These are phyloP conservation scores for Echinops telfairi DNA, from an alignment of 2,113 vertebrate species.

Conservation along the genomic window DNA sequence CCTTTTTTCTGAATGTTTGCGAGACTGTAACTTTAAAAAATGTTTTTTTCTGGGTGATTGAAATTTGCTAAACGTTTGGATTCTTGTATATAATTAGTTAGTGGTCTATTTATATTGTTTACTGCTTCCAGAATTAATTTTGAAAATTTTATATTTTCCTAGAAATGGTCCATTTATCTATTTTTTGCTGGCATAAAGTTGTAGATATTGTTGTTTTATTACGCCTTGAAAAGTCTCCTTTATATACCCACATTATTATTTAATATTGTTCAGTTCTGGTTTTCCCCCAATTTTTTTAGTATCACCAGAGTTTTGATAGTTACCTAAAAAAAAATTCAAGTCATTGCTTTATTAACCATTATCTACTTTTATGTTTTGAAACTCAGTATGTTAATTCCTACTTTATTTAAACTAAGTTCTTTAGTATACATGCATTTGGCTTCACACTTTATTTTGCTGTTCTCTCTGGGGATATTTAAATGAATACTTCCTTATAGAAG, in stretches of 20 bases:
- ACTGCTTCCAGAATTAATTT: conserved; percentile 33
- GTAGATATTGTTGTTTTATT: conserved; percentile 5
- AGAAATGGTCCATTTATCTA: conserved; percentile 14
- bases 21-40: not conserved
- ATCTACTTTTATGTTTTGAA: not conserved
- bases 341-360: conserved; percentile 9
- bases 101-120: conserved; percentile 16
- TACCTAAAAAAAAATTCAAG: conserved; percentile 16
- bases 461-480: conserved; percentile 24
- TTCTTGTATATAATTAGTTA: not conserved
- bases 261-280: not conserved
- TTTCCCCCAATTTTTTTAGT: not conserved
- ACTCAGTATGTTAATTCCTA: conserved; percentile 23
- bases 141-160: not conserved
- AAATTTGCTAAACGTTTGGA: not conserved
- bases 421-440: not conserved
- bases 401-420: conserved; percentile 52
- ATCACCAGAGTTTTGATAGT: not conserved
- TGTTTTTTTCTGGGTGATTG: not conserved
- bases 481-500: not conserved
- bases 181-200: conserved; percentile 35
- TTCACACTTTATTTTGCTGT: not conserved
- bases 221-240: conserved; percentile 18
- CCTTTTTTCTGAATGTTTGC: conserved; percentile 23
- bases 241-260: not conserved